Base-by-base conservation (phyloP, 2,797 vertebrate species). In the Labeo calbasu region DNA sequence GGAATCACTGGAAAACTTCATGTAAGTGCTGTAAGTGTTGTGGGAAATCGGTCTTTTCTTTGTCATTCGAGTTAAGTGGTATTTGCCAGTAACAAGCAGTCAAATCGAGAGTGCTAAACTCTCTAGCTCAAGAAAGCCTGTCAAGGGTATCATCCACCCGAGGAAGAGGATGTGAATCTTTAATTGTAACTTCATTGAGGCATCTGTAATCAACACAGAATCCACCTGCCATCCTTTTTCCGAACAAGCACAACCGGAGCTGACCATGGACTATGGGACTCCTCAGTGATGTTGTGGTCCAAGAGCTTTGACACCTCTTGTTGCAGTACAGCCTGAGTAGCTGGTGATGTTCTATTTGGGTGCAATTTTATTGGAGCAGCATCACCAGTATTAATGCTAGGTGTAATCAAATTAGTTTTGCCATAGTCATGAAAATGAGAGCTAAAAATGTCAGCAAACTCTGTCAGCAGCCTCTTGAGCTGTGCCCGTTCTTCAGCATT, bases 301-400 rank as follows among this genome's bases (percentile, higher is more conserved):
- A 80, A 82, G 9, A 87, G 86, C 28, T 79, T 82, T 2, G 23
- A 23, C 4, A 79, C 32, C 40, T 82, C 79, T 21, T 23, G 10
- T 53, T 73, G 77, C 19, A 84, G 4, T 9, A 80, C 1, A 13
- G 23, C 66, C 46, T 84, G 46, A 0, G 55, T 75, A 2, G 68
- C 68, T 40, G 55, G 43, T n/a, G 59, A 85, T 15, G 83, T 79
- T 8, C 70, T 10, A 25, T 75, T 66, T 5, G 70, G 70, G 17
- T 17, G 3, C 28, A 84, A 28, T 28, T 80, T 80, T 12, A 84
- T 53, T 10, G 68, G 76, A 3, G 21, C n/a, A 12, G 76, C 68
- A 0, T 71, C 23, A 2, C 63, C 63, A 0, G 48, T 84, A 4
- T 63, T 21, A 17, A 79, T 84, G 4, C 11, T 61, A 1, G 79